Base-by-base conservation (phyloP, 2,888 invertebrate species). In the Colostygia pectinataria region DNA sequence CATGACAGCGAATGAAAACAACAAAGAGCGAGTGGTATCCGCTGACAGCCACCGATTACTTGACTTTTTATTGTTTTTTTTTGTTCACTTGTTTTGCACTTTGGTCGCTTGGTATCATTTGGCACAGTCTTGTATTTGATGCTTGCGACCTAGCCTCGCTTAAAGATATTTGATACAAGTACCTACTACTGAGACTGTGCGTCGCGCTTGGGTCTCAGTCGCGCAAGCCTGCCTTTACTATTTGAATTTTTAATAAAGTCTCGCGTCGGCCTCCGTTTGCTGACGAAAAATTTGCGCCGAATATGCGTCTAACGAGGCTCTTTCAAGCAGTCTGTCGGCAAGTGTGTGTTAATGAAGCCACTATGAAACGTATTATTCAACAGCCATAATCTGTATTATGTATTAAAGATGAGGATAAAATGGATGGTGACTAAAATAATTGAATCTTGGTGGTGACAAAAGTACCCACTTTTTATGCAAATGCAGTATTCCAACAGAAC, bases 171-270 rank as follows among this genome's bases (percentile, higher is more conserved):
- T 20, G 1, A 20, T 5, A 20, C 20, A 20, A 6, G 9, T 8
- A 25, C n/a, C n/a, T n/a, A n/a, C n/a, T n/a, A n/a, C n/a, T n/a
- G n/a, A 14, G 20, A 1, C 6, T 7, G 4, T 14, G 20, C 13
- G 32, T 20, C 10, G 7, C 9, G 34, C 40, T 28, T 36, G 34
- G 1, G 12, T 23, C 34, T 8, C 24, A 9, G 10, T 6, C 10
- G 15, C 8, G 9, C 12, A 40, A 40, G 9, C 9, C 14, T 9
- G 37, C 10, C 42, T 33, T 42, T 32, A 58, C 57, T 64, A 68
- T 74, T 74, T 77, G 71, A 76, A 77, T 74, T 77, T 77, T 76
- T 77, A 72, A 77, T 75, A 74, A 70, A 71, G 65, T 53, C 58
- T 47, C 56, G 58, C 61, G 64, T 65, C 62, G 63, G 57, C 57